Base-by-base conservation (phyloP, 2,113 vertebrate genomes). In the western clawed frog (Xenopus tropicalis) region DNA sequence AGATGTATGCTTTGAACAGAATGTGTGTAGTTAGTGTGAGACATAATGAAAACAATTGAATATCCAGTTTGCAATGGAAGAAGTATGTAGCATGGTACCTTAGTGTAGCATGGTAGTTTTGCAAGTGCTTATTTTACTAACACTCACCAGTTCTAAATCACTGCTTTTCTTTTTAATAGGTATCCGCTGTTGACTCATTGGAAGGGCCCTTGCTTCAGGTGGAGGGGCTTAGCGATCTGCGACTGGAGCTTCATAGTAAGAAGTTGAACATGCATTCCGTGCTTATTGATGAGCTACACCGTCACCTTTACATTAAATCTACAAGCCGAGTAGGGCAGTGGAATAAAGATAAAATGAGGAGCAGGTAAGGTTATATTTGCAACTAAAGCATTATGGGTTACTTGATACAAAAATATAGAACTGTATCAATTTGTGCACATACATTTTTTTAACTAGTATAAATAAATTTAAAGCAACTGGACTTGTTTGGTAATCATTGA, bases 181-280 rank as follows among this genome's bases (percentile, higher is more conserved):
- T 99, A 51, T 95, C 94, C 1, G 95, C 97, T 0, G 97, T 99
- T 52, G 90, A 92, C 54, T 96, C 97, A 24, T 79, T 99, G 85
- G 95, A 98, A 72, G 95, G 96, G 1, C 92, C 92, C 3, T 81
- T 99, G 61, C 90, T 96, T 58, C 97, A 99, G 81, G 97, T 99
- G 76, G 97, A 99, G 61, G 97, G 97, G 0, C 85, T 99, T 12
- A 92, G 96, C 1, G 97, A 99, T 80, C 89, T 99, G 67, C 90
- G 97, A 0, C 80, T 98, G 85, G 97, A 99, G 86, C 95, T 99
- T 54, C 94, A 99, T 85, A 97, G 93, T 78, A 98, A 94, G 88
- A 99, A 99, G 86, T 94, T 99, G 89, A 98, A 97, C 86, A 92
- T 99, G 81, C 97, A 98, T 82, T 77, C 94, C 12, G 95, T 99